These are phyloP conservation scores for Nesidiocoris tenuis DNA, from an alignment of 2,888 invertebrate genomes.

Conservation along the genomic window DNA sequence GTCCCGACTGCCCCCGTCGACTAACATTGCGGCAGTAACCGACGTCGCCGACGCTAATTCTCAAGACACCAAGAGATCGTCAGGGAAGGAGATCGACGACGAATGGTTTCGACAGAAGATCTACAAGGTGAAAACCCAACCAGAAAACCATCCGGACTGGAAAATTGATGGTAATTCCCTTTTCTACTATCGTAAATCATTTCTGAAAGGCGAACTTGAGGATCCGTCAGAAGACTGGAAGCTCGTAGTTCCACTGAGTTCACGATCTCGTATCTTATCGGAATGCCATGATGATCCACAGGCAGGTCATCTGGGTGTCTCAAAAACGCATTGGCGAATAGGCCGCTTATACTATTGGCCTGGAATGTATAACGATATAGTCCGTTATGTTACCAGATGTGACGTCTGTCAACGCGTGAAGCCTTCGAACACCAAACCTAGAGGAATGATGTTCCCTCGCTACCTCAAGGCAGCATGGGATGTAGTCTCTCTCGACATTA, in stretches of 20 bases:
- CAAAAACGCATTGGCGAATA: conserved; percentile 40
- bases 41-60: no score
- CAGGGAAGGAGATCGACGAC: neutral
- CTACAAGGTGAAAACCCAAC: neutral
- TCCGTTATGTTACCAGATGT: conserved; percentile 12
- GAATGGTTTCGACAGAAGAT: conserved; percentile 29
- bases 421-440: neutral
- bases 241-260: conserved; percentile 24
- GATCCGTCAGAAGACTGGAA: conserved; percentile 40
- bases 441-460: conserved; percentile 34
- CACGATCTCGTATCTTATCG: conserved; percentile 13
- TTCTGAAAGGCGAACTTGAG: conserved; percentile 25
- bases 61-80: neutral
- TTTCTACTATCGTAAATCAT: conserved; percentile 25
- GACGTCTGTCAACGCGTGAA: conserved; percentile 33
- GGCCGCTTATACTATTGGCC: conserved; percentile 32
- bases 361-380: conserved; percentile 31
- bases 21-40: neutral
- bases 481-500: conserved; percentile 49
- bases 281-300: conserved; percentile 41
- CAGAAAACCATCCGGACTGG: conserved; percentile 19
- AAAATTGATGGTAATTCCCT: conserved; percentile 13
- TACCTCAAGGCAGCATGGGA: conserved; percentile 19
- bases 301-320: conserved; percentile 39
- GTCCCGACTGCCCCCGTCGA: conserved; percentile 10